Evolutionary conservation across 2,797 vertebrate genomes (phyloP).

Genomic region (Gadopsis marmoratus): DNA sequence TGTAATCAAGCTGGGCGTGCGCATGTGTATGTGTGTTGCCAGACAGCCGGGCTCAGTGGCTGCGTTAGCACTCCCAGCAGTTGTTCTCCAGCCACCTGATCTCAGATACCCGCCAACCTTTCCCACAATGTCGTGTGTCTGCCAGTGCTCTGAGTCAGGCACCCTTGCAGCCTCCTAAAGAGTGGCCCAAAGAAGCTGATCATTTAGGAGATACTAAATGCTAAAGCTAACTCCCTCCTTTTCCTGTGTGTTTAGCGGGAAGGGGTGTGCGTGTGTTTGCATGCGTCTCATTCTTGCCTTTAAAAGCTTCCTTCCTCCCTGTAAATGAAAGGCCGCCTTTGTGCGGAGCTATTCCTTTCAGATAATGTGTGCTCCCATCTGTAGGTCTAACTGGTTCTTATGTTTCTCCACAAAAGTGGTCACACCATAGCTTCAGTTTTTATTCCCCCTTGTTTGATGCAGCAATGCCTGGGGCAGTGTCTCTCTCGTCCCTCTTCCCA

Average conservation of each 20-base stretch:
- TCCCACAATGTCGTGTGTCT: slow-evolving; percentile 51
- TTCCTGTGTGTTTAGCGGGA: slow-evolving; percentile 31
- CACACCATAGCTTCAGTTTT: slow-evolving; percentile 39
- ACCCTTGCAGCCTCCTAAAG: slow-evolving; percentile 48
- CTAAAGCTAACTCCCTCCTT: slow-evolving; percentile 39
- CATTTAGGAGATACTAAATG: slow-evolving; percentile 51
- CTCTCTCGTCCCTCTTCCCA: slow-evolving; percentile 31
- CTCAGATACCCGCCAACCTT: slow-evolving; percentile 57
- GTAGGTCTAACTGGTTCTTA: slow-evolving; percentile 38
- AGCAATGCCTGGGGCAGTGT: slow-evolving; percentile 42
- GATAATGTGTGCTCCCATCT: slow-evolving; percentile 49
- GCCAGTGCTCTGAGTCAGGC: slow-evolving; percentile 66
- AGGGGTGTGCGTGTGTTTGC: slow-evolving; percentile 43
- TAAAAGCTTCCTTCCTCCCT: slow-evolving; percentile 66
- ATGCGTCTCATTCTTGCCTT: slow-evolving; percentile 48
- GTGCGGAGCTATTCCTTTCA: slow-evolving; percentile 29
- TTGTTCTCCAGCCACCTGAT: slow-evolving; percentile 72
- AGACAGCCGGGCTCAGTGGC: slow-evolving; percentile 49
- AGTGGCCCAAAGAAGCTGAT: slow-evolving; percentile 34
- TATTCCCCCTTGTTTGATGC: slow-evolving; percentile 36
- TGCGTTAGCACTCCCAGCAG: slow-evolving; percentile 58
- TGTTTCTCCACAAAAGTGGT: slow-evolving; percentile 51
- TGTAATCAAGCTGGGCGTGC: slow-evolving; percentile 68
- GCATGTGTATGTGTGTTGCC: slow-evolving; percentile 24
- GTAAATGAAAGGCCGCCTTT: slow-evolving; percentile 68